These are phyloP conservation scores for Sinhomidia bicolor DNA, from an alignment of 2,888 invertebrate genomes.

Conservation along the genomic window DNA sequence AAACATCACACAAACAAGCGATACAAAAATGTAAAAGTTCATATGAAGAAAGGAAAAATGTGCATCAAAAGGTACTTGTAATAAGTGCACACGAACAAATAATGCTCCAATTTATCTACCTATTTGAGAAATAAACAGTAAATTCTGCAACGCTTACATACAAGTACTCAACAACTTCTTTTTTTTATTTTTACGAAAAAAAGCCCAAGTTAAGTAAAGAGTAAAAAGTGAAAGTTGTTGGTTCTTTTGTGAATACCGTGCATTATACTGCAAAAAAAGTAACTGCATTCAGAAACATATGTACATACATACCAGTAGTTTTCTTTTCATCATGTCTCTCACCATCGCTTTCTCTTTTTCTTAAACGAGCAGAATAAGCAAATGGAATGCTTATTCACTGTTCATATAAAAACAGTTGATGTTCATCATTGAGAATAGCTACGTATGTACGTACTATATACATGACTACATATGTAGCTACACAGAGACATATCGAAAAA, in stretches of 20 bases:
- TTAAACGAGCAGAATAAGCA: not conserved
- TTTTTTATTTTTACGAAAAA: no score
- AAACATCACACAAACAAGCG: not conserved
- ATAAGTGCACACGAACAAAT: not conserved
- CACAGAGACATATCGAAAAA: slow-evolving; percentile 49
- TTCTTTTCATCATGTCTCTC: not conserved
- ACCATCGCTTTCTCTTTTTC: not conserved
- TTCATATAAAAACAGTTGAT: slow-evolving; percentile 5
- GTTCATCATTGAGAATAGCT: not conserved
- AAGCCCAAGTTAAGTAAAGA: no score
- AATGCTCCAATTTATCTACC: not conserved
- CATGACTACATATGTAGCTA: not conserved
- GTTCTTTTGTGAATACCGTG: no score
- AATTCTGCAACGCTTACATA: not conserved
- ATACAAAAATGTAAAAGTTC: no score
- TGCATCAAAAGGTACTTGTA: not conserved
- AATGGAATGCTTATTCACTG: slow-evolving; percentile 1
- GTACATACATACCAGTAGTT: not conserved
- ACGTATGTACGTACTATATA: not conserved
- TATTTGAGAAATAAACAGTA: not conserved
- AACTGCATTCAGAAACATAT: no score
- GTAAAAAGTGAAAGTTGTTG: no score
- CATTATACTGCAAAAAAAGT: no score
- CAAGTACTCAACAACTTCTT: no score
- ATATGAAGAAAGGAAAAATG: not conserved